These are phyloP conservation scores for Tetragonula clypearis DNA, from an alignment of 1,140 invertebrate genomes.

Conservation along the genomic window DNA sequence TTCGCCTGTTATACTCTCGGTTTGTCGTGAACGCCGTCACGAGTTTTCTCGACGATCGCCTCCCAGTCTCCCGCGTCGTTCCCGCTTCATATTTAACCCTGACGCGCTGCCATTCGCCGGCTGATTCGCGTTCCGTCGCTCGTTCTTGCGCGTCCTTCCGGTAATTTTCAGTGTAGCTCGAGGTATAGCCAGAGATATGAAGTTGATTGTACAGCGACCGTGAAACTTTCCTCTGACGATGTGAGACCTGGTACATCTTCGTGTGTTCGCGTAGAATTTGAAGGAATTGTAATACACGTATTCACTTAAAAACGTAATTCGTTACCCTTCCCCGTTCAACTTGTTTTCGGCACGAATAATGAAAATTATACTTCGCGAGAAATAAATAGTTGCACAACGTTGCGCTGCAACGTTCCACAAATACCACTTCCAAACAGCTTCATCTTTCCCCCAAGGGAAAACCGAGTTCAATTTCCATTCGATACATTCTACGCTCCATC, in stretches of 20 bases:
- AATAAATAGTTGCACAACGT: background rate
- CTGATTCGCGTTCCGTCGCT: background rate
- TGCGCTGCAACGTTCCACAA: fast-evolving
- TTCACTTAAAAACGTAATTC: background rate
- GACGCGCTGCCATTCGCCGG: background rate
- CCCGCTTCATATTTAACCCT: slow-evolving; percentile 5
- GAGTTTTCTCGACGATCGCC: background rate
- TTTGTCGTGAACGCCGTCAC: background rate
- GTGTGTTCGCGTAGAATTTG: background rate
- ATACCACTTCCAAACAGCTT: too few species aligned
- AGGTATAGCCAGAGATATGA: too few species aligned
- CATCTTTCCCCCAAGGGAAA: too few species aligned
- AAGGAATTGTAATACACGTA: background rate
- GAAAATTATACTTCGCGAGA: background rate
- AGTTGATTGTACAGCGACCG: background rate
- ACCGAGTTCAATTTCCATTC: background rate
- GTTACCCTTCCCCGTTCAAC: background rate
- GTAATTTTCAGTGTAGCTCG: background rate
- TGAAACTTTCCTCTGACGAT: background rate
- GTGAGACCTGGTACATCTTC: background rate
- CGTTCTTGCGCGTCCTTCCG: background rate
- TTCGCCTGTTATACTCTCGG: background rate
- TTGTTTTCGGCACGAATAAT: background rate
- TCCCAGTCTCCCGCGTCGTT: slow-evolving; percentile 2
- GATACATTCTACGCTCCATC: background rate